A percentile compares a stretch with the other conserved stretches of the same genome.
These are phyloP conservation scores for Cheilosia pagana DNA, from an alignment of 2,888 invertebrate genomes.

Conservation along the genomic window DNA sequence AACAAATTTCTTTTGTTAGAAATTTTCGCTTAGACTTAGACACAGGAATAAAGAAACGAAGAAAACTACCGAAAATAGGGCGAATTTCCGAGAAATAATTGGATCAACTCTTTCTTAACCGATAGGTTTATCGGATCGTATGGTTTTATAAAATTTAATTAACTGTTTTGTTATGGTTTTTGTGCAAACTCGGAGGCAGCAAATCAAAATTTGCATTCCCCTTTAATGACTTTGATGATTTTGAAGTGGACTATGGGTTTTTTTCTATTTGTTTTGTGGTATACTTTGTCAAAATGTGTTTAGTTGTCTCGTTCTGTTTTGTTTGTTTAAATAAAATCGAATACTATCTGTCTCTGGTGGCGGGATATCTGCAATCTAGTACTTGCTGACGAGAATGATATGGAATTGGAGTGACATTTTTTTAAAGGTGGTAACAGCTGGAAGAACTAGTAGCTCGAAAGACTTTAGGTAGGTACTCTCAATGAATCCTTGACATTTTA, in stretches of 20 bases:
- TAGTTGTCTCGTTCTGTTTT: neutral
- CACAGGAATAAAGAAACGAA: neutral
- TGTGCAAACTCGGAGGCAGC: neutral
- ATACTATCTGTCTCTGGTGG: no score
- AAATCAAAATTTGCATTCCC: neutral
- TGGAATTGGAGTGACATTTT: no score
- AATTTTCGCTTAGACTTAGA: neutral
- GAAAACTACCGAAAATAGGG: neutral
- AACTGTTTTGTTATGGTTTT: neutral
- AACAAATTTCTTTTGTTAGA: constrained; percentile 45
- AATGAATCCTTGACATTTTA: no score
- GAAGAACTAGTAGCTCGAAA: no score
- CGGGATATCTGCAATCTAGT: no score
- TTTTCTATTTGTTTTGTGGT: neutral
- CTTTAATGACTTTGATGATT: neutral
- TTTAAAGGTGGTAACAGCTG: no score
- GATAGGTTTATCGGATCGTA: neutral
- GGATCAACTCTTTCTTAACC: neutral
- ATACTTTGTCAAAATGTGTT: neutral
- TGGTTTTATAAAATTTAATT: neutral
- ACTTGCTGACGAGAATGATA: no score
- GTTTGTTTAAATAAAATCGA: neutral
- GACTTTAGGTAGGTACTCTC: no score
- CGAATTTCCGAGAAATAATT: neutral
- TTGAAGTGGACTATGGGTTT: neutral